Conservation (phyloP, 2,113 vertebrate species). For the Aix galericulata region DNA sequence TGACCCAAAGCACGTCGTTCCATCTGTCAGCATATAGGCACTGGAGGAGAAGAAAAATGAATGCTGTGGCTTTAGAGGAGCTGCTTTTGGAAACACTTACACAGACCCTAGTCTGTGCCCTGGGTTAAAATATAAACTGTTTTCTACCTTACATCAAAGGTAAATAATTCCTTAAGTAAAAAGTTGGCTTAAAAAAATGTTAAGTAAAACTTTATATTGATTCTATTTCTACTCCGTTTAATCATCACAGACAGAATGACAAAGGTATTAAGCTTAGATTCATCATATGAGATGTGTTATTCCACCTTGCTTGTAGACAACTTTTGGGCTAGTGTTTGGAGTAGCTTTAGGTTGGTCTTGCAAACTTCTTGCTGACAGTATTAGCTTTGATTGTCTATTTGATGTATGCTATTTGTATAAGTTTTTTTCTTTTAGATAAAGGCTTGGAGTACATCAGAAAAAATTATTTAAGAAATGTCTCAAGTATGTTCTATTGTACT, state of each 20-base stretch:
- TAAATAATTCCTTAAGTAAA: not conserved
- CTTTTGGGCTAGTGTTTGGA: not conserved
- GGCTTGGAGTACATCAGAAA: not conserved
- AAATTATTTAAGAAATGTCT: not conserved
- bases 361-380: not conserved
- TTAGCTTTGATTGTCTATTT: not conserved
- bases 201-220: not conserved
- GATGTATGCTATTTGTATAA: not conserved
- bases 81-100: conserved; percentile 39
- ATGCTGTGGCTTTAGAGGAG: conserved; percentile 4
- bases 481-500: not conserved
- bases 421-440: not conserved
- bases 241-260: not conserved
- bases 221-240: not conserved
- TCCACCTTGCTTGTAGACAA: not conserved
- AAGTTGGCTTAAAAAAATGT: not conserved
- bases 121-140: conserved; percentile 7
- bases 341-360: not conserved
- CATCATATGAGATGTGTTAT: not conserved
- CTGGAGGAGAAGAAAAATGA: conserved; percentile 44
- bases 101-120: conserved; percentile 9
- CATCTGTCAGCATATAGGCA: conserved; percentile 46
- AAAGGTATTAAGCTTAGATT: not conserved
- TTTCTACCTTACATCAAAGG: not conserved
- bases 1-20: conserved; percentile 58